Evolutionary conservation across 2,888 invertebrate genomes (phyloP).

Genomic region (Deladenus siricidicola): DNA sequence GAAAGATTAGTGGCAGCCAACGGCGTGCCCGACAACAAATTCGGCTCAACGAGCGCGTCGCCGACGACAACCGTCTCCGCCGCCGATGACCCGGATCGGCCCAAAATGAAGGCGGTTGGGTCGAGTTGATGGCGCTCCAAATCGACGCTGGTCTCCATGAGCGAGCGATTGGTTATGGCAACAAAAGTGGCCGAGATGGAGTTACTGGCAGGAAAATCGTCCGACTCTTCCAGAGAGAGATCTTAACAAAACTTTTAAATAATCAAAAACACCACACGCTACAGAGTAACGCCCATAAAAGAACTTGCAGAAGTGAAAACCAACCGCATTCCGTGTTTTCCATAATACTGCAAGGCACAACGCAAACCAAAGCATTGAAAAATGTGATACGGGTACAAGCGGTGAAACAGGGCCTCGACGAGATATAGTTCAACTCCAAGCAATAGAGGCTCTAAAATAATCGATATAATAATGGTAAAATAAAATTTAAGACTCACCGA

Average conservation of each 20-base stretch:
- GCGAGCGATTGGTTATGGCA: slow-evolving; percentile 28
- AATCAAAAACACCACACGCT: not conserved
- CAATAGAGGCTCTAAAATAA: slow-evolving; percentile 67
- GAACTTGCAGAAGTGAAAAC: not conserved
- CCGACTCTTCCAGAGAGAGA: slow-evolving; percentile 29
- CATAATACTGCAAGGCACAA: slow-evolving; percentile 23
- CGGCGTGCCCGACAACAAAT: no score
- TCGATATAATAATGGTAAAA: not conserved
- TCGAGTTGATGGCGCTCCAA: slow-evolving; percentile 18
- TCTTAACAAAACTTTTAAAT: slow-evolving; percentile 4
- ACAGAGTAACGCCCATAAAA: not conserved
- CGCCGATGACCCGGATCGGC: no score
- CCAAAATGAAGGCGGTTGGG: not conserved
- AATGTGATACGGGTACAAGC: slow-evolving; percentile 29
- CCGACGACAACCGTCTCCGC: no score
- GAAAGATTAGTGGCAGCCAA: no score
- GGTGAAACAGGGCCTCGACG: slow-evolving; percentile 26
- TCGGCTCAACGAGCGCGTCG: no score
- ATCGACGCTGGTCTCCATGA: slow-evolving; percentile 28
- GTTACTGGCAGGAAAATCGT: slow-evolving; percentile 2
- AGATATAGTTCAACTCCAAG: slow-evolving; percentile 55
- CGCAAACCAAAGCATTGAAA: slow-evolving; percentile 24
- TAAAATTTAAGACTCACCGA: slow-evolving; percentile 15
- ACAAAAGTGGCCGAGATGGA: slow-evolving; percentile 21
- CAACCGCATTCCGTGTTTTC: slow-evolving; percentile 15